phyloP scores from a whole-genome alignment of 2,113 vertebrate species.

The Porphyrio hochstetteri region DNA sequence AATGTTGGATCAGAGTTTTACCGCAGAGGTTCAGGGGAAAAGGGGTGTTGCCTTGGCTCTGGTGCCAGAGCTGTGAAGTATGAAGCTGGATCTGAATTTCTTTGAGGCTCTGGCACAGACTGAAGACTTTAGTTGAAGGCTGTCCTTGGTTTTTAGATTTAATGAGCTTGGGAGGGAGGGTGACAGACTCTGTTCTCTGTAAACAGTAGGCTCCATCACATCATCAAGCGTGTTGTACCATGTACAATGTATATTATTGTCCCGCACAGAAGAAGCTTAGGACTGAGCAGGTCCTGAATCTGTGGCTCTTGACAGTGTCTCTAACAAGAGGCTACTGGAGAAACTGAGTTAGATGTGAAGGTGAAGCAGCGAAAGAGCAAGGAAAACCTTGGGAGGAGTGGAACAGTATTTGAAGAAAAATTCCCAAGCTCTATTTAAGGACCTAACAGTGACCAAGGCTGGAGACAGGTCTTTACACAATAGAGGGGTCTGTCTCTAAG shows the following conservation, averaged over 20 bases:
- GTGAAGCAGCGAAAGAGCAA: background rate
- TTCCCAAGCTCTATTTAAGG: background rate
- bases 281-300: background rate
- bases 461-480: background rate
- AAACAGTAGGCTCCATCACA: background rate
- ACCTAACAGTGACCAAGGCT: background rate
- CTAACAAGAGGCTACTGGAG: background rate
- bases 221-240: background rate
- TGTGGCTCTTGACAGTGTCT: background rate
- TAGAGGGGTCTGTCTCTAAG: background rate
- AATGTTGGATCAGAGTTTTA: background rate
- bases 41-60: constrained; percentile 17
- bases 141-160: constrained; percentile 6
- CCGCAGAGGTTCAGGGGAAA: background rate
- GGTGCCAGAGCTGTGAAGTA: constrained; percentile 16
- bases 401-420: background rate
- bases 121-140: background rate
- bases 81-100: constrained; percentile 7
- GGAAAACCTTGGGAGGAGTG: background rate
- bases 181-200: background rate
- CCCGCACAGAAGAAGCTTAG: background rate
- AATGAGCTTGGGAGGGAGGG: background rate
- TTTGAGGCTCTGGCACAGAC: background rate
- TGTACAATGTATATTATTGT: background rate
- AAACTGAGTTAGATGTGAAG: background rate